Base-by-base conservation (phyloP, 2,888 invertebrate genomes). In the Dyspetes luteomarginatus region DNA sequence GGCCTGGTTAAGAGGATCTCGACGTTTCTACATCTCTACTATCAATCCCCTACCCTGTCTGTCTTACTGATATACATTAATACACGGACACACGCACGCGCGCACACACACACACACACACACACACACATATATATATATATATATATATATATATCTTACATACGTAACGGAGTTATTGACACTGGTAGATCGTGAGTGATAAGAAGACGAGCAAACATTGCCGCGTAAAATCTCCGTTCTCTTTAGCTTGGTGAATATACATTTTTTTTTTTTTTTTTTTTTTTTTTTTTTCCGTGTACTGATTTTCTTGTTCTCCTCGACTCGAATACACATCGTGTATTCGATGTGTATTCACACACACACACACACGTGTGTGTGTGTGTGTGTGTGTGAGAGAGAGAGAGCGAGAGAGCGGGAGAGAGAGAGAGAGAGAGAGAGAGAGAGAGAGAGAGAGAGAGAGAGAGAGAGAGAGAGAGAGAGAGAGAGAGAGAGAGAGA, bases 201-300 rank as follows among this genome's bases (percentile, higher is more conserved):
- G 80, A 76, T 76, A 80, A 76, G 60, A 15, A 52, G 62, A 45
- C 43, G 24, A 67, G 67, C 67, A 80, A 80, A 74, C 65, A 41
- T 52, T 72, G 36, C 19, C 50, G 62, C 52, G 52, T 52, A 7
- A 62, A 62, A 62, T 72, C 15, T 60, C 71, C 36, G 36, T 36
- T 36, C 12, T 36, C 36, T 9, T 4, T 17, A 7, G 19, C 19
- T 1, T 24, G 17, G 9, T 12, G 24, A 9, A 17, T 41, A 9
- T 28, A 28, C 28, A 2, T 28, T 22, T 56, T 4, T 50, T 17
- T 52, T 12, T 22, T 56, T n/a, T 7, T 26, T 69, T 52, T 41
- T 56, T 43, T 28, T 56, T 60, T 17, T 3, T 15, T 9, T 26
- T 58, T 17, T 43, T 41, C 26, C 56, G 45, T 15, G n/a, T 17